Percentiles rank a stretch among this genome's conserved stretches.
Conservation (phyloP, 2,113 vertebrate genomes). For the Lonchura striata region DNA sequence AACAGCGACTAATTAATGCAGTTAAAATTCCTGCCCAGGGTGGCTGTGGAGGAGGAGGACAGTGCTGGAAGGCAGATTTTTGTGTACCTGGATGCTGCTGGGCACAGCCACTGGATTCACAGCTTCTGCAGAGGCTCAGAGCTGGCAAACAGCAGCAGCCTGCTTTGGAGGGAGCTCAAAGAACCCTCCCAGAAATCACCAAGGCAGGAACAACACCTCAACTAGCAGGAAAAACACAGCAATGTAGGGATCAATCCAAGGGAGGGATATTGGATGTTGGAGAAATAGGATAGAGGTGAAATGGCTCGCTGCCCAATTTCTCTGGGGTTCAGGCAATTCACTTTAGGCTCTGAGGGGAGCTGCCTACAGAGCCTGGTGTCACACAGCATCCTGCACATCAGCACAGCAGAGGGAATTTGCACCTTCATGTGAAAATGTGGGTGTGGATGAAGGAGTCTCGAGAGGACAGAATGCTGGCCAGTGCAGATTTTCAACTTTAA, state of each 20-base stretch:
- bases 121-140: background rate
- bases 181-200: background rate
- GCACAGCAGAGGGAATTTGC: background rate
- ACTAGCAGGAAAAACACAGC: fast-evolving
- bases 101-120: background rate
- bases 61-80: background rate
- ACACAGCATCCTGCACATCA: background rate
- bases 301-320: background rate
- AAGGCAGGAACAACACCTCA: background rate
- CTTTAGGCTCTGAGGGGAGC: background rate
- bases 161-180: background rate
- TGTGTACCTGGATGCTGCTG: background rate
- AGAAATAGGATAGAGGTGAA: background rate
- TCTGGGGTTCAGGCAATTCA: background rate
- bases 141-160: background rate
- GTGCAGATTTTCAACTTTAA: background rate
- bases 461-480: background rate
- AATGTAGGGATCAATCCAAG: fast-evolving
- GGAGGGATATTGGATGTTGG: background rate
- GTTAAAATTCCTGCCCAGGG: background rate
- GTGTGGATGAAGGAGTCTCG: background rate
- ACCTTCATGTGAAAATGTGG: background rate
- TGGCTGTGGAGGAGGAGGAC: background rate
- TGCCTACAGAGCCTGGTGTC: background rate
- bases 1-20: constrained; percentile 51